These are phyloP conservation scores for Tridacna gigas DNA, from an alignment of 2,888 invertebrate genomes.

Conservation along the genomic window DNA sequence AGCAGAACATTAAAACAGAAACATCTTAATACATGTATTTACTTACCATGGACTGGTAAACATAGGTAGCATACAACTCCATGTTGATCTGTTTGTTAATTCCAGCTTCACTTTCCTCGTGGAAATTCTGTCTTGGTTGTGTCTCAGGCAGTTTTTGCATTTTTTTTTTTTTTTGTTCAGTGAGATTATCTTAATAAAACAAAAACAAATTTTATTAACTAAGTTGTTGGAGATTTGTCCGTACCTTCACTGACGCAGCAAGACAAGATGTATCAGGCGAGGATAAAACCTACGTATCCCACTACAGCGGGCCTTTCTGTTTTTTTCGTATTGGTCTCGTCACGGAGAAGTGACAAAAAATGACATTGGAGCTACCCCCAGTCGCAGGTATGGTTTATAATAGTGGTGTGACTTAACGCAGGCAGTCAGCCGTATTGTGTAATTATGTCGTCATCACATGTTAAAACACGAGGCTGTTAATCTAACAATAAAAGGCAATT, in stretches of 20 bases:
- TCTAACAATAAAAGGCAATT: too few relatives aligned
- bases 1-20: too few relatives aligned
- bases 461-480: too few relatives aligned
- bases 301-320: too few relatives aligned
- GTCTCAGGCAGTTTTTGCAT: constrained; percentile 76
- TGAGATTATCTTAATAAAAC: not conserved
- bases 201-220: constrained; percentile 1
- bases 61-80: constrained; percentile 84
- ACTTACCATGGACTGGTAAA: constrained; percentile 84
- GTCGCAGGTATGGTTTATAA: too few relatives aligned
- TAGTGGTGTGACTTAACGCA: too few relatives aligned
- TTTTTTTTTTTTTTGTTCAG: constrained; percentile 46
- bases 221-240: constrained; percentile 67
- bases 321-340: too few relatives aligned
- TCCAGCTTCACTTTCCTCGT: constrained; percentile 83
- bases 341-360: too few relatives aligned
- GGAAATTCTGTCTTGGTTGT: constrained; percentile 84
- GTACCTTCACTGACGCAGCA: constrained; percentile 85
- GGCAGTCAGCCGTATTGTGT: too few relatives aligned
- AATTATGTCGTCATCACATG: too few relatives aligned
- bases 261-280: constrained; percentile 69
- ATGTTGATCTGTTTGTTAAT: constrained; percentile 85
- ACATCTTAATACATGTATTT: too few relatives aligned
- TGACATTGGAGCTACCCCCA: too few relatives aligned
- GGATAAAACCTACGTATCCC: not conserved